Conservation (phyloP, 2,113 vertebrate species). For the Nycticebus coucang region DNA sequence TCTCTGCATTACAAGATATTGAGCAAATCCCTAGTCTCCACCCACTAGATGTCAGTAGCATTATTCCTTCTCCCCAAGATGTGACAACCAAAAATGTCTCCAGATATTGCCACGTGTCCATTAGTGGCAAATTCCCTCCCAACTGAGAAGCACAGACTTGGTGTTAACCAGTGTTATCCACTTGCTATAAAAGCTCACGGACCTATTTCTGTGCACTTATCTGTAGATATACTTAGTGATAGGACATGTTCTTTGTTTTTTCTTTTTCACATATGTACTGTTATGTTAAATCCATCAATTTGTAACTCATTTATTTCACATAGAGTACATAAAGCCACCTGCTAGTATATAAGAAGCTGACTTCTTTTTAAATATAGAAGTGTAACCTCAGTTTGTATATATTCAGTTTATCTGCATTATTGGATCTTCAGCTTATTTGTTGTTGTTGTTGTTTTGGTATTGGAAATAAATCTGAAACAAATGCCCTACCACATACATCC, state of each 20-base stretch:
- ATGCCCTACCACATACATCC: background rate
- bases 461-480: background rate
- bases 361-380: background rate
- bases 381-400: background rate
- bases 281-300: background rate
- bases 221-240: background rate
- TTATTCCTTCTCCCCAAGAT: fast-evolving
- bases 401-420: background rate
- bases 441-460: background rate
- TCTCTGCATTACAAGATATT: background rate
- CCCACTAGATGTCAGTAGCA: background rate
- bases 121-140: background rate
- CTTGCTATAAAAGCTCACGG: background rate
- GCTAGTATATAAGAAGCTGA: background rate
- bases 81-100: background rate
- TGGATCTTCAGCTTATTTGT: background rate
- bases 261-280: background rate
- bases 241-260: background rate
- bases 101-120: background rate
- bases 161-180: background rate
- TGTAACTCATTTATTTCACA: background rate
- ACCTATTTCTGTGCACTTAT: background rate
- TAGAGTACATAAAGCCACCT: background rate
- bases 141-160: background rate
- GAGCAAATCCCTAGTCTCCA: background rate